Percentiles rank a stretch among this genome's conserved stretches.
These are phyloP conservation scores for Patiria pectinifera DNA, from an alignment of 53 echinoderm and acorn worm species.

Conservation along the genomic window DNA sequence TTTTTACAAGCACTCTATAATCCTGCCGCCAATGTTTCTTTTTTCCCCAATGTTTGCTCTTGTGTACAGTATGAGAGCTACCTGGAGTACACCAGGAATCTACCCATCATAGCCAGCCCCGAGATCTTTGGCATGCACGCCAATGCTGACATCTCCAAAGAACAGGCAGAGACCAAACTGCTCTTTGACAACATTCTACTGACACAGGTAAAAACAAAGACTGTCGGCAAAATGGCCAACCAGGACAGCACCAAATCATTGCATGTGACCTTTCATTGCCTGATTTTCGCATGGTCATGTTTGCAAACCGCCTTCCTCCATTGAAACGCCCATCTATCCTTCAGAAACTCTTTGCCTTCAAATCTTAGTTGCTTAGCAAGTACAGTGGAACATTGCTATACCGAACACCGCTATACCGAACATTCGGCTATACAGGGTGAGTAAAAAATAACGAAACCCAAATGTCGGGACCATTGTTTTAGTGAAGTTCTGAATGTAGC, in stretches of 20 bases:
- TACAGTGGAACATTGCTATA: too few relatives aligned
- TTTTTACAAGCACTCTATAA: too few relatives aligned
- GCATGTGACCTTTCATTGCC: neutral
- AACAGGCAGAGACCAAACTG: conserved; percentile 94
- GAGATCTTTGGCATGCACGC: conserved; percentile 99
- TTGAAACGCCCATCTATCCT: neutral
- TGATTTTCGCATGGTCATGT: neutral
- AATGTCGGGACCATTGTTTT: too few relatives aligned
- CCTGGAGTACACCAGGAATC: conserved; percentile 87
- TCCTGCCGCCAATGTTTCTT: too few relatives aligned
- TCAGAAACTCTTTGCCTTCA: neutral
- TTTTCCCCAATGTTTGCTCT: neutral
- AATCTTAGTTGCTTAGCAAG: neutral
- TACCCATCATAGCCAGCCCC: conserved; percentile 95
- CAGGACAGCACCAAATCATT: neutral
- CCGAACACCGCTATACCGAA: too few relatives aligned
- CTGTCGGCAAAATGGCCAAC: neutral
- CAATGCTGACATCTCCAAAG: conserved; percentile 99
- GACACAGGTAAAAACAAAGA: conserved; percentile 79
- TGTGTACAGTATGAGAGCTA: conserved; percentile 96
- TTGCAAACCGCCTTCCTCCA: too few relatives aligned
- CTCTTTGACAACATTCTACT: conserved; percentile 97
- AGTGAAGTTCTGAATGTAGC: too few relatives aligned
- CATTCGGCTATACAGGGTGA: too few relatives aligned
- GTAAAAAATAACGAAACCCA: too few relatives aligned